Evolutionary conservation across 92 coral and sea anemone species (phyloP), one percentile per base, ranked within the genome.

Genomic region (Parazoanthus swiftii): DNA sequence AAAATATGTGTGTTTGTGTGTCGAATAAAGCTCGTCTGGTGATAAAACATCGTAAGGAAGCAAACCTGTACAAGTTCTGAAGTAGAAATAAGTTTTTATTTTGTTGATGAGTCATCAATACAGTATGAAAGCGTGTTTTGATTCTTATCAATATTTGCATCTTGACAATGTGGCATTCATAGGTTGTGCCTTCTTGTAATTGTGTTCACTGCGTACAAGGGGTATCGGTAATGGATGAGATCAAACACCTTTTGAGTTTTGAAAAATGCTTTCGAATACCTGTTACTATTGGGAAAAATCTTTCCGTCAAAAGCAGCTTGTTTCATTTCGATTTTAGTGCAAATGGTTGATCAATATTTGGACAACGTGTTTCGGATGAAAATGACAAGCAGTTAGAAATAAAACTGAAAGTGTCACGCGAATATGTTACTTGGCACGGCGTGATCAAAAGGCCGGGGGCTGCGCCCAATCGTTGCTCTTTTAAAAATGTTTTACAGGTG

Each of bases 61-160:
- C 16, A 58, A 58, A 14, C 66, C 51, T 15, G 66, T 58, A 14
- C 66, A 58, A 58, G 66, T 15, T 15, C 23, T 58, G 66, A 2
- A 58, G 66, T 11, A 20, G 66, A 58, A 23, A 63, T 63, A 63
- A 63, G 15, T 63, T 63, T 63, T 25, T 63, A 14, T 63, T 63
- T 63, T 23, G 16, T 63, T 63, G n/a, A 20, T 63, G 70, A 63
- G 26, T 63, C 70, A 63, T 15, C 70, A 63, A 21, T 63, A 73
- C 42, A 23, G 77, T 26, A 33, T 29, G 77, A 21, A 63, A 29
- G 77, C 3, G 77, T 73, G 5, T 29, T 29, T 73, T 73, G 16
- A 73, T 29, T 73, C 77, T 36, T 73, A 36, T 73, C 77, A 73
- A 36, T 73, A 73, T 73, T 73, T 73, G 77, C 77, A 73, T 73